These are phyloP conservation scores for Diabrotica undecimpunctata DNA, from an alignment of 1,140 invertebrate genomes.

Conservation along the genomic window DNA sequence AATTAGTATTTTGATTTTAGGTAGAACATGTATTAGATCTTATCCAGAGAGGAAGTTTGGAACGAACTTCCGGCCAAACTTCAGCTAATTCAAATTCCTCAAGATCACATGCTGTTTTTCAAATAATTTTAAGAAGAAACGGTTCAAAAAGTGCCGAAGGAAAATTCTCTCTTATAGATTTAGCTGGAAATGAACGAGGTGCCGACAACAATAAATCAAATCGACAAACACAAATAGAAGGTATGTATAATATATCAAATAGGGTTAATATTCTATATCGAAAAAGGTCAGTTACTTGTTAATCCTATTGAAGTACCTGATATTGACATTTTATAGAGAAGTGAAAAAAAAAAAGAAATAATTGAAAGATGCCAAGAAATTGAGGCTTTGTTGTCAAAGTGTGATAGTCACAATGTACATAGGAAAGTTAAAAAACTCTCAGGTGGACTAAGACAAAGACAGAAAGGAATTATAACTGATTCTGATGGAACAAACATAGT, in stretches of 20 bases:
- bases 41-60: conserved; percentile 77
- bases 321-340: too few species aligned
- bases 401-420: too few species aligned
- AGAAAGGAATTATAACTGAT: too few species aligned
- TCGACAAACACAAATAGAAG: conserved; percentile 94
- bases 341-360: too few species aligned
- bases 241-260: not conserved
- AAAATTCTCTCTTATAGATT: conserved; percentile 98
- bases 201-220: conserved; percentile 97
- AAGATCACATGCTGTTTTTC: conserved; percentile 91
- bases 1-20: conserved; percentile 4
- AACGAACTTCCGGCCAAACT: conserved; percentile 86
- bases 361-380: too few species aligned
- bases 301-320: too few species aligned
- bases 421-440: too few species aligned
- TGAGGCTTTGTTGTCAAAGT: too few species aligned
- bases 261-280: not conserved
- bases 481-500: too few species aligned
- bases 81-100: conserved; percentile 93
- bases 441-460: too few species aligned
- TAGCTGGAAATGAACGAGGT: conserved; percentile 97
- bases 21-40: conserved; percentile 85
- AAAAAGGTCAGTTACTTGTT: too few species aligned
- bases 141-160: conserved; percentile 74
- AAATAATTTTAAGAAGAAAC: conserved; percentile 69